Percentiles rank a stretch among this genome's conserved stretches.
Evolutionary conservation across 2,797 vertebrate genomes (phyloP).

Genomic region (Aphelocoma californica): DNA sequence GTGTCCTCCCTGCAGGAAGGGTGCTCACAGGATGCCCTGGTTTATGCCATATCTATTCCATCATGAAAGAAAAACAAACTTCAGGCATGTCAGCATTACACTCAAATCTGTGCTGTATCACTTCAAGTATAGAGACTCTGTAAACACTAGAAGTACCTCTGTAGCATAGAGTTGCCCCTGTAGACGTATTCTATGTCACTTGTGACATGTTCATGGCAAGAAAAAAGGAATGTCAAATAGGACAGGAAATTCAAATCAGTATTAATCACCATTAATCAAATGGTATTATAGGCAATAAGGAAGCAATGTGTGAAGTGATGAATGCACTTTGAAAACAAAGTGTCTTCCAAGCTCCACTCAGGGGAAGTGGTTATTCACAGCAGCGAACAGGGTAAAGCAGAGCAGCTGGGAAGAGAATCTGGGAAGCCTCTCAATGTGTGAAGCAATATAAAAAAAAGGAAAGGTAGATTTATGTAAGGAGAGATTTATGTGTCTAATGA

Average conservation of each 20-base stretch:
- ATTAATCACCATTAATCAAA: neutral
- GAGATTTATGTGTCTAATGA: neutral
- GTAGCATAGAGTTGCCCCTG: neutral
- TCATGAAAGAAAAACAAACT: neutral
- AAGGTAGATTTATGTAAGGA: neutral
- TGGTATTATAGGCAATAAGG: neutral
- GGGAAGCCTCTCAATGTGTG: neutral
- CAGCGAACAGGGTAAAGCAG: neutral
- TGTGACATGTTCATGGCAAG: neutral
- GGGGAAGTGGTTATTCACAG: neutral
- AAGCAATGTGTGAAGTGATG: neutral
- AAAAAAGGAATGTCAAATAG: neutral
- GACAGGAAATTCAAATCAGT: neutral
- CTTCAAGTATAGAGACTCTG: neutral
- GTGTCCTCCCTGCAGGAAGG: neutral
- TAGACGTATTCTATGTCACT: neutral
- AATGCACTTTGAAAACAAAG: neutral
- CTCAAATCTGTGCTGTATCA: neutral
- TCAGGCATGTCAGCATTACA: neutral
- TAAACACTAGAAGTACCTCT: neutral
- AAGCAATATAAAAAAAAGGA: neutral
- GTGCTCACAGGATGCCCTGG: neutral
- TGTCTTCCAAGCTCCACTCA: neutral
- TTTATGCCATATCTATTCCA: neutral
- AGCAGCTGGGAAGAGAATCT: neutral